Base-by-base conservation (phyloP, 2,113 vertebrate genomes). In the Mus spicilegus region DNA sequence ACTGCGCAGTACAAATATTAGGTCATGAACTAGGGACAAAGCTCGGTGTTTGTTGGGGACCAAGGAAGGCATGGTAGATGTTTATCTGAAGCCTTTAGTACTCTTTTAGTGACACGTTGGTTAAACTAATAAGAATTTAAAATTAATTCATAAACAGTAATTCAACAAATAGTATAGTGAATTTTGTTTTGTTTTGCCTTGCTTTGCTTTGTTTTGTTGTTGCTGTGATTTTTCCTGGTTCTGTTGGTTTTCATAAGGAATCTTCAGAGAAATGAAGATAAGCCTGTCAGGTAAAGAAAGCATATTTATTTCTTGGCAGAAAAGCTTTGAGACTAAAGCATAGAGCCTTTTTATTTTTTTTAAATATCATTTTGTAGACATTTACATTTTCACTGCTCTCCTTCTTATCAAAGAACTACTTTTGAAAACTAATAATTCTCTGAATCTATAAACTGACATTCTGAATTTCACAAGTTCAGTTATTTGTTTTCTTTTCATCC, bases 371-470 rank as follows among this genome's bases (percentile, higher is more conserved):
- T 96, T 89, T 69, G 75, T 1, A 61, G 54, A 87, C 6, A 4
- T 30, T 86, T 69, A 80, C 51, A 1, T 90, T 73, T 56, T 91
- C 76, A 26, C 86, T 58, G 49, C 28, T 7, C 88, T 95, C 7
- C 0, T 93, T 94, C 65, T 87, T 70, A 73, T 14, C 78, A 70
- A 30, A 78, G 89, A 72, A 54, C 69, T 89, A 78, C 28, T 80
- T 58, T 86, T 33, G 81, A 65, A 75, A 63, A 19, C 0, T 3
- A 24, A 89, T 84, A 72, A 65, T 90, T 36, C n/a, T 91, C 39
- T 81, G 96, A 97, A 93, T 88, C 28, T 84, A 1, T 90, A 30
- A 67, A 77, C 39, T 92, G 20, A 80, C 8, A 54, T 93, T 95
- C 39, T 92, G 56, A 93, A 91, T 93, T 93, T 84, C 51, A 14